Evolutionary conservation across 2,797 vertebrate species (phyloP).

Genomic region (Tangara arthus): DNA sequence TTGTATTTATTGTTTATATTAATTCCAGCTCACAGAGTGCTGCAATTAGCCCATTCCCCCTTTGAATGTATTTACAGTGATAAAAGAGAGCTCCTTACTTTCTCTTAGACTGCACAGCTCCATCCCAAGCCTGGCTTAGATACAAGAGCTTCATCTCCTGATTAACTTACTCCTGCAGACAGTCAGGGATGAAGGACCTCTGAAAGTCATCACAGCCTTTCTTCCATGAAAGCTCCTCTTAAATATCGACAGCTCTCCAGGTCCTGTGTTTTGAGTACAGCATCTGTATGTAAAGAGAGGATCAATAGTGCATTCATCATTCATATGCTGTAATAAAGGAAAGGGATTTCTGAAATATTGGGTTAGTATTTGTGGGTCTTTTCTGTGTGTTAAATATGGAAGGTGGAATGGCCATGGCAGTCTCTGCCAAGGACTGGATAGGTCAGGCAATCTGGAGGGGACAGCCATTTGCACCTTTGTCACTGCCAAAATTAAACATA

Average conservation of each 20-base stretch:
- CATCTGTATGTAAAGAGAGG: slow-evolving; percentile 10
- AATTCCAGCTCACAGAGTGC: slow-evolving; percentile 8
- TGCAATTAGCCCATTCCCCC: slow-evolving; percentile 58
- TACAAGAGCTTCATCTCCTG: slow-evolving; percentile 71
- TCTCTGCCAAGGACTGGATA: not conserved
- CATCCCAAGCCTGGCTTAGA: slow-evolving; percentile 66
- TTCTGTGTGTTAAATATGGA: not conserved
- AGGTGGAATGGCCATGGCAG: not conserved
- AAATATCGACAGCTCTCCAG: slow-evolving; percentile 42
- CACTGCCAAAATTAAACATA: not conserved
- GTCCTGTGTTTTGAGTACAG: slow-evolving; percentile 40
- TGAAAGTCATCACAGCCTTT: slow-evolving; percentile 69
- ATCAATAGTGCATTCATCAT: slow-evolving; percentile 30
- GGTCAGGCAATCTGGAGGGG: not conserved
- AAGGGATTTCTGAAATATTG: slow-evolving; percentile 42
- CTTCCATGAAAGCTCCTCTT: slow-evolving; percentile 50
- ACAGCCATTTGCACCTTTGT: not conserved
- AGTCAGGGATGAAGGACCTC: slow-evolving; percentile 51
- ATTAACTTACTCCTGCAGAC: slow-evolving; percentile 69
- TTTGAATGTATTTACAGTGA: slow-evolving; percentile 40
- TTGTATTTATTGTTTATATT: slow-evolving; percentile 29
- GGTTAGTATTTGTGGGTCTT: not conserved
- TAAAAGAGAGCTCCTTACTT: slow-evolving; percentile 38
- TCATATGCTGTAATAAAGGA: slow-evolving; percentile 37
- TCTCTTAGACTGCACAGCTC: slow-evolving; percentile 13